A percentile compares a stretch with the other conserved stretches of the same genome.
phyloP scores from a whole-genome alignment of 2,888 invertebrate species.

The Gisinianus flammeolus region DNA sequence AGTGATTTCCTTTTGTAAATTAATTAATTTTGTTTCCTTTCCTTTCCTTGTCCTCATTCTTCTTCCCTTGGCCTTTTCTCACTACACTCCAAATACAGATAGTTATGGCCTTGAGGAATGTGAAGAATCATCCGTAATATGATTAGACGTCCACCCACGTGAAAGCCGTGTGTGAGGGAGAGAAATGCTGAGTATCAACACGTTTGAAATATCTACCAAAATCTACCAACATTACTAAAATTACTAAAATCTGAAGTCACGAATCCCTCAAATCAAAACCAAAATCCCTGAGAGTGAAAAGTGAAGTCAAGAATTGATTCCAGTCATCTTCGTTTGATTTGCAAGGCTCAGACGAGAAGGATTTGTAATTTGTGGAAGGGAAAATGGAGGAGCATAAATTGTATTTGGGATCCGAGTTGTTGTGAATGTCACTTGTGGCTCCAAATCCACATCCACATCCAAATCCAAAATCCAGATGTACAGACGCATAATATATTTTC shows the following conservation, averaged over 20 bases:
- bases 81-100: neutral
- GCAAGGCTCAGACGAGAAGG: neutral
- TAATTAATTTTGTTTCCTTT: neutral
- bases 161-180: neutral
- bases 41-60: neutral
- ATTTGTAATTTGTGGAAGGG: neutral
- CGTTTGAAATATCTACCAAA: too few species aligned
- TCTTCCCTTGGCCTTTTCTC: neutral
- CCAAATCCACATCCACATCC: neutral
- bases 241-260: neutral
- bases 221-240: too few species aligned
- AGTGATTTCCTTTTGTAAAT: neutral
- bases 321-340: neutral
- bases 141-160: neutral
- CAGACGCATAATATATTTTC: constrained; percentile 23
- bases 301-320: neutral
- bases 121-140: neutral
- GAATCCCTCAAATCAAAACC: too few species aligned
- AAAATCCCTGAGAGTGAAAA: too few species aligned
- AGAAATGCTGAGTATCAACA: too few species aligned
- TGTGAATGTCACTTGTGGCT: neutral
- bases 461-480: neutral
- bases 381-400: neutral
- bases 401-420: neutral
- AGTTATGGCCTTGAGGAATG: neutral